Conservation (phyloP, 2,888 invertebrate genomes). For the Ernsta delagoae region DNA sequence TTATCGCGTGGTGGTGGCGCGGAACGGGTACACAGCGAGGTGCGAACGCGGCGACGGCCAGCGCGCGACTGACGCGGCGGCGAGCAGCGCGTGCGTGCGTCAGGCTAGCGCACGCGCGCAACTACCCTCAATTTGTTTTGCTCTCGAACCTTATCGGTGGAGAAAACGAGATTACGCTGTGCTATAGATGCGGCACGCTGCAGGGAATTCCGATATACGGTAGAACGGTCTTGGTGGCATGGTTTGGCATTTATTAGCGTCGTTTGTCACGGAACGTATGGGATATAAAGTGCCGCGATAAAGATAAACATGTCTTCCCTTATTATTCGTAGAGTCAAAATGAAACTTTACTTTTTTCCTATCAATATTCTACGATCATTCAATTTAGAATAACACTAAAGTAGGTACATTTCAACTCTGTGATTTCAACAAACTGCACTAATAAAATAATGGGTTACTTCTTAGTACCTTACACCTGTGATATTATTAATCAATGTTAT, state of each 20-base stretch:
- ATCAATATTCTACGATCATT: neutral
- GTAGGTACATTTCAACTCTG: too few relatives aligned
- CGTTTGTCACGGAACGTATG: conserved; percentile 48
- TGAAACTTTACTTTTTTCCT: neutral
- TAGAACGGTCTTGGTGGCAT: conserved; percentile 57
- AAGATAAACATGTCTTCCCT: conserved; percentile 16
- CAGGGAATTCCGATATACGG: conserved; percentile 67
- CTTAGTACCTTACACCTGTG: too few relatives aligned
- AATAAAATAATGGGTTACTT: too few relatives aligned
- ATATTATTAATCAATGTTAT: too few relatives aligned
- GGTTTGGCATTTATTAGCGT: conserved; percentile 58
- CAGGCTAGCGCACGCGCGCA: conserved; percentile 68
- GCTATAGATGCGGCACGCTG: conserved; percentile 66
- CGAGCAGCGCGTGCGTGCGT: conserved; percentile 63
- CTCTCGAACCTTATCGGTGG: conserved; percentile 58
- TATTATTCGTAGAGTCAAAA: neutral
- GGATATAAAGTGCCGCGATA: conserved; percentile 30
- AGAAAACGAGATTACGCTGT: conserved; percentile 75
- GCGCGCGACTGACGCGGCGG: conserved; percentile 72
- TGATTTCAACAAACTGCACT: too few relatives aligned
- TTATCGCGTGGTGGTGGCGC: conserved; percentile 71
- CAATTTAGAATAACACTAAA: too few relatives aligned
- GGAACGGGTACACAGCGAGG: conserved; percentile 49
- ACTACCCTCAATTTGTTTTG: conserved; percentile 72
- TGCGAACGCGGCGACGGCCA: conserved; percentile 62